These are phyloP conservation scores for Octopus sinensis DNA, from an alignment of 1,140 invertebrate species.

Conservation along the genomic window DNA sequence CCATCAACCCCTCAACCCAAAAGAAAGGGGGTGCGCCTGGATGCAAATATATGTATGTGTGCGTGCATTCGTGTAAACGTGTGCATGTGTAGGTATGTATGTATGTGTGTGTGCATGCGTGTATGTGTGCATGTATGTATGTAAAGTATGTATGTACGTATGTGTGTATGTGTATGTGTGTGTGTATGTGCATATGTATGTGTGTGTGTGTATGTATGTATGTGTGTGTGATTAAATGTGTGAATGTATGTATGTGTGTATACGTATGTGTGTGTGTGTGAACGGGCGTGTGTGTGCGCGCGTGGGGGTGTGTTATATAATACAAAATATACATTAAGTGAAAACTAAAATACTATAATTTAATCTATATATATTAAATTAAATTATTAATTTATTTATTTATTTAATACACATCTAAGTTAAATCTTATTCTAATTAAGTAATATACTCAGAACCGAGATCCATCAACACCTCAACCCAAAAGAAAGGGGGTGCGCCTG, in stretches of 20 bases:
- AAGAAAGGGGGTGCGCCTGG: too few relatives aligned
- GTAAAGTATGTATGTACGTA: neutral
- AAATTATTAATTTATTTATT: too few relatives aligned
- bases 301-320: neutral
- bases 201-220: neutral
- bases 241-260: neutral
- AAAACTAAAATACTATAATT: too few relatives aligned
- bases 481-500: too few relatives aligned
- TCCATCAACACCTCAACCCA: too few relatives aligned
- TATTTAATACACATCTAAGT: too few relatives aligned
- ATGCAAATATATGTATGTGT: neutral
- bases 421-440: too few relatives aligned
- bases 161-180: neutral
- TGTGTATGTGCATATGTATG: neutral
- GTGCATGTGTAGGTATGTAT: neutral
- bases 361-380: too few relatives aligned
- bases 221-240: neutral
- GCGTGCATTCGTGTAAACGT: neutral
- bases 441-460: too few relatives aligned
- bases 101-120: neutral
- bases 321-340: too few relatives aligned
- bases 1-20: too few relatives aligned
- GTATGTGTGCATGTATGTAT: neutral
- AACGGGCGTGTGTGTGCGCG: neutral
- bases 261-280: neutral